Percentiles rank a stretch among this genome's conserved stretches.
phyloP scores from a whole-genome alignment of 2,113 vertebrate genomes.

The Amazona vittata region DNA sequence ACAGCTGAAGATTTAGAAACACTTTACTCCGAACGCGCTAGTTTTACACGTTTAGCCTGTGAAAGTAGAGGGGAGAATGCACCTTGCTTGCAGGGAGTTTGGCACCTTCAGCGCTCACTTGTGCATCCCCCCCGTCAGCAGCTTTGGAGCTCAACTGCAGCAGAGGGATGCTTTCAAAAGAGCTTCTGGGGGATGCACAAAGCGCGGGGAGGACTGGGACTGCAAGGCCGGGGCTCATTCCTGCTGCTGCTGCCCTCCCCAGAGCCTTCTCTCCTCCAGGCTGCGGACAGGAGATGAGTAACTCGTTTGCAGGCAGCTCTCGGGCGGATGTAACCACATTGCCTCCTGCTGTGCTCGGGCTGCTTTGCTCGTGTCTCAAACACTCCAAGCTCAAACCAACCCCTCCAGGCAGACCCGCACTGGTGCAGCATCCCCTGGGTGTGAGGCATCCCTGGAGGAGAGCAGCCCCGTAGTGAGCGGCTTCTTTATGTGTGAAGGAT shows the following conservation, averaged over 20 bases:
- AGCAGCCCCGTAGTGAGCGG: neutral
- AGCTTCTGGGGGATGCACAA: neutral
- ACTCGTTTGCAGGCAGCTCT: neutral
- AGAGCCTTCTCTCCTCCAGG: neutral
- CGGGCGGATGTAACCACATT: neutral
- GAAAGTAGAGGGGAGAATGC: neutral
- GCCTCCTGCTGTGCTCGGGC: neutral
- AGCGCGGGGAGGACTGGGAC: rapidly evolving
- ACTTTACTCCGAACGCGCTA: neutral
- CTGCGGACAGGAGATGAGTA: neutral
- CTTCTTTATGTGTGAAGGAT: rapidly evolving
- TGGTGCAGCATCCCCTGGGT: neutral
- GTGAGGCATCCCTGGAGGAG: neutral
- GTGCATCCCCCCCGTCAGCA: neutral
- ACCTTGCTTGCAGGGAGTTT: rapidly evolving
- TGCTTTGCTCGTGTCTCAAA: neutral
- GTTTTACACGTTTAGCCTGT: neutral
- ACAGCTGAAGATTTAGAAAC: neutral
- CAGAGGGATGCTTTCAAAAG: neutral
- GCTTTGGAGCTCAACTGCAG: neutral
- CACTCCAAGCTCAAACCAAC: rapidly evolving
- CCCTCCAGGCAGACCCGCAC: rapidly evolving
- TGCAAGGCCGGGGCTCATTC: rapidly evolving
- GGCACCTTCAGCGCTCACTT: rapidly evolving
- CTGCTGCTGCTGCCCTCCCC: neutral